Evolutionary conservation across 2,113 vertebrate genomes (phyloP).

Genomic region (Ctenodactylus gundi): DNA sequence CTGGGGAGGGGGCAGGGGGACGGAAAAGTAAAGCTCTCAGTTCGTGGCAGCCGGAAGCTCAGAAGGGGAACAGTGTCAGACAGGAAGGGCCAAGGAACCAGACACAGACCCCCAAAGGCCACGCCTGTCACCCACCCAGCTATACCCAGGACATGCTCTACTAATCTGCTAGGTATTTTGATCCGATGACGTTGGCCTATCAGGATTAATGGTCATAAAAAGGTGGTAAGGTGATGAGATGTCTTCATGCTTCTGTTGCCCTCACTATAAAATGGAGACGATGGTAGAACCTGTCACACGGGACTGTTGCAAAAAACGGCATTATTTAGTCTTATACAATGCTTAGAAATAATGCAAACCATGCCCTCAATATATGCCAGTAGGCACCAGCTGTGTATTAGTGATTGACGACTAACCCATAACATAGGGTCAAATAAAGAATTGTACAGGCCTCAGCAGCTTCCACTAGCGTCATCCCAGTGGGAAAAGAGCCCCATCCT

Average conservation of each 20-base stretch:
- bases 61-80: too few relatives aligned
- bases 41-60: too few relatives aligned
- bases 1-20: too few relatives aligned
- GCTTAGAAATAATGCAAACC: neutral
- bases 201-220: too few relatives aligned
- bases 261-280: neutral
- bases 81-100: too few relatives aligned
- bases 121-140: too few relatives aligned
- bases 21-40: too few relatives aligned
- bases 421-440: neutral
- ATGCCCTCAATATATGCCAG: neutral
- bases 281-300: neutral
- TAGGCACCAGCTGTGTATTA: neutral
- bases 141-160: too few relatives aligned
- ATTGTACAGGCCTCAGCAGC: rapidly evolving
- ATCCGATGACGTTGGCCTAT: too few relatives aligned
- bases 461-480: neutral
- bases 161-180: too few relatives aligned
- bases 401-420: neutral
- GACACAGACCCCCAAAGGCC: too few relatives aligned
- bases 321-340: neutral
- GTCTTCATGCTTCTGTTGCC: neutral
- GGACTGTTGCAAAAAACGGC: neutral
- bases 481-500: neutral
- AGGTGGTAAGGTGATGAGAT: neutral